Evolutionary conservation across 2,797 vertebrate species (phyloP).

Genomic region (Rhabdomys pumilio): DNA sequence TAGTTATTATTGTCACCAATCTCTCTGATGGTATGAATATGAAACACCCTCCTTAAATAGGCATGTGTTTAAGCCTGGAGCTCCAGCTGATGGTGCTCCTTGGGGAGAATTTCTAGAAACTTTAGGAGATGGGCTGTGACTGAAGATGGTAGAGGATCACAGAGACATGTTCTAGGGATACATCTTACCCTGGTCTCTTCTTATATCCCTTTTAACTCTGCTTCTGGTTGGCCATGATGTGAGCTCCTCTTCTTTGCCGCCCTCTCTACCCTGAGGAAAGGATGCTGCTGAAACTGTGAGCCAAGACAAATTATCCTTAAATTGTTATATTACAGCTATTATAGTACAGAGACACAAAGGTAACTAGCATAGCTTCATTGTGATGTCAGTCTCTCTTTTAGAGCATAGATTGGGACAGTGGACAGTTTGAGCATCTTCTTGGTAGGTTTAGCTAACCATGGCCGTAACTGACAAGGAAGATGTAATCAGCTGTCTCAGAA

Average conservation of each 20-base stretch:
- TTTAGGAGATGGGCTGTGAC: not conserved
- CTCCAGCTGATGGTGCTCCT: not conserved
- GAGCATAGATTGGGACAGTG: not conserved
- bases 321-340: not conserved
- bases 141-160: no score
- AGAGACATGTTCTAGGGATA: no score
- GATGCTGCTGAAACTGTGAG: not conserved
- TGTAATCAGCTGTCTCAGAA: not conserved
- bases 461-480: not conserved
- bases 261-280: not conserved
- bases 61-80: not conserved
- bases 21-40: not conserved
- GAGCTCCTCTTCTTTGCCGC: not conserved
- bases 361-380: not conserved
- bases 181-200: not conserved
- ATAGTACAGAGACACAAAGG: not conserved
- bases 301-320: not conserved
- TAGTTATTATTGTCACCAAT: not conserved
- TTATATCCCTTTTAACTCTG: not conserved
- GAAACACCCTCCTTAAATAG: not conserved
- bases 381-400: constrained; percentile 20
- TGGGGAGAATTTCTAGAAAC: not conserved
- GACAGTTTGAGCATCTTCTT: not conserved
- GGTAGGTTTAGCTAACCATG: not conserved
- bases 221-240: not conserved